Conservation (phyloP, 1,140 invertebrate species). For the Drosophila sturtevanti region DNA sequence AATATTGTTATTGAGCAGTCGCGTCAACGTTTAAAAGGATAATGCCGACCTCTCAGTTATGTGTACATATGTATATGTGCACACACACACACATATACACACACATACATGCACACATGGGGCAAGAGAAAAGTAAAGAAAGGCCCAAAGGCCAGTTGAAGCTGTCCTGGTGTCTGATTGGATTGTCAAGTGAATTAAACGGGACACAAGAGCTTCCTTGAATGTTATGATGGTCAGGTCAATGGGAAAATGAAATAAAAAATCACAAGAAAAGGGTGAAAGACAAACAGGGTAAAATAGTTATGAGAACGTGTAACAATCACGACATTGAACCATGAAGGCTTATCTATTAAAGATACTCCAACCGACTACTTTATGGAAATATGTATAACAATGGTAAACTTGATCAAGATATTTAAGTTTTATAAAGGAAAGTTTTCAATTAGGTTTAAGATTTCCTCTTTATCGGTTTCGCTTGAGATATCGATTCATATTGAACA, state of each 20-base stretch:
- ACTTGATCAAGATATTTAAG: too few relatives aligned
- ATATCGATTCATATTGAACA: too few relatives aligned
- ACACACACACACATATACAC: neutral
- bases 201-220: constrained; percentile 8
- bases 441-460: too few relatives aligned
- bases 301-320: neutral
- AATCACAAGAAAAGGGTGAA: neutral
- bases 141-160: neutral
- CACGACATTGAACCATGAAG: neutral
- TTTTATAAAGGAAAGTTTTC: too few relatives aligned
- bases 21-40: constrained; percentile 42
- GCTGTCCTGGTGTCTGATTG: neutral
- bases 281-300: constrained; percentile 3
- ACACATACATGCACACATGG: neutral
- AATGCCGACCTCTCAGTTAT: constrained; percentile 44
- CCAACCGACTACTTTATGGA: neutral
- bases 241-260: constrained; percentile 5
- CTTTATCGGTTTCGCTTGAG: too few relatives aligned
- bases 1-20: constrained; percentile 74
- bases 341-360: neutral
- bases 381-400: too few relatives aligned
- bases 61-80: constrained; percentile 13
- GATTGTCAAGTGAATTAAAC: constrained; percentile 26
- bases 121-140: neutral
- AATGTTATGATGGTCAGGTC: neutral